phyloP scores from a whole-genome alignment of 2,113 vertebrate genomes.

The Mormyrus lacerda region DNA sequence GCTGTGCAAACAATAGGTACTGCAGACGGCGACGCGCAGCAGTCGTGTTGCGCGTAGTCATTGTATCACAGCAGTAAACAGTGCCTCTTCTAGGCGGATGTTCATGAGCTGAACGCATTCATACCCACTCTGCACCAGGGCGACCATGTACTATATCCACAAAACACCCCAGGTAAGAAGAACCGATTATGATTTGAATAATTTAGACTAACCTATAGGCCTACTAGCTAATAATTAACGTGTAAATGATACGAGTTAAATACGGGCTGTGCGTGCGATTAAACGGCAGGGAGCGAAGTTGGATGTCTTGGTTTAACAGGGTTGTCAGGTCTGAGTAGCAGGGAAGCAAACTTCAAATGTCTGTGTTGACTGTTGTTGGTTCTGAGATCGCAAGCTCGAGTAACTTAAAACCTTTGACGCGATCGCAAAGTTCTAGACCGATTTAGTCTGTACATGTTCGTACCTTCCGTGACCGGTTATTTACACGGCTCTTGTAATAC shows the following conservation, averaged over 20 bases:
- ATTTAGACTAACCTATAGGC: neutral
- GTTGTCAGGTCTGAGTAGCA: neutral
- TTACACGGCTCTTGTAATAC: neutral
- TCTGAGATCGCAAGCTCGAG: constrained; percentile 46
- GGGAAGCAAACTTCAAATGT: neutral
- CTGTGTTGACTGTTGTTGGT: constrained; percentile 33
- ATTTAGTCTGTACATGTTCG: neutral
- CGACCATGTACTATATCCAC: constrained; percentile 34
- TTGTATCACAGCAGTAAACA: constrained; percentile 19
- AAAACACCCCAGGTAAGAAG: constrained; percentile 24
- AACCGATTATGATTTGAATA: neutral
- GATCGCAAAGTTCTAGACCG: neutral
- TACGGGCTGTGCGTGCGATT: neutral
- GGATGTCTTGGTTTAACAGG: neutral
- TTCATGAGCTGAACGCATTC: constrained; percentile 25
- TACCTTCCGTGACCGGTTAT: neutral
- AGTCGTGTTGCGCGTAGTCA: constrained; percentile 45
- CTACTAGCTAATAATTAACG: neutral
- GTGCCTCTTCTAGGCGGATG: constrained; percentile 16
- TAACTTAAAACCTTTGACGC: constrained; percentile 36
- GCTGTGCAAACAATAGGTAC: constrained; percentile 59
- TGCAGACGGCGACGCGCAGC: constrained; percentile 52
- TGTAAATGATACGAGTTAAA: neutral
- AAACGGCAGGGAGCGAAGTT: neutral
- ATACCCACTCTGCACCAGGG: constrained; percentile 32